Evolutionary conservation across 2,797 vertebrate species (phyloP), one percentile per base, ranked within the genome.

Genomic region (Chloroceryle inda): DNA sequence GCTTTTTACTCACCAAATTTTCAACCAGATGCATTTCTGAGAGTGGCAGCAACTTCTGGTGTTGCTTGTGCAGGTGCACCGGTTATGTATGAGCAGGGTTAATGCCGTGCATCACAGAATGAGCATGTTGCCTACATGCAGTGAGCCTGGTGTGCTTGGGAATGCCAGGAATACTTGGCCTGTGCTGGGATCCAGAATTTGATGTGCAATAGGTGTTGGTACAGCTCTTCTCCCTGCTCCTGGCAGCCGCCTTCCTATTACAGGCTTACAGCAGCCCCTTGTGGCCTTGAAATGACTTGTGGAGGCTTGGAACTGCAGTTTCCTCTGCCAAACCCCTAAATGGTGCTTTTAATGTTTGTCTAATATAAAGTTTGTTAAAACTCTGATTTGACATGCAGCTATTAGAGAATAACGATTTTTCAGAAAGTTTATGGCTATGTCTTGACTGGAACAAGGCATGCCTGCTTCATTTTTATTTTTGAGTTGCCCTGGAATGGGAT

Each of bases 231-330:
- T 66, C 69, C 61, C 66, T 10, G 71, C 71, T 73, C 8, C 83
- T 13, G 37, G 4, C 1, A 53, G 19, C 47, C 23, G 71, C 63
- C 27, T 58, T 12, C 42, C 85, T 94, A 49, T 69, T 24, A 6
- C 4, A 50, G 94, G 11, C 92, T 71, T 91, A 92, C 18, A 97
- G 96, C 96, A 97, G 92, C 97, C 96, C 76, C 97, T 97, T 91
- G 97, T 96, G 97, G 97, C 81, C 75, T 87, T 52, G 6, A 38
- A 26, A 8, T 18, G 61, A 47, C 73, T 62, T 23, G 64, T 72
- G 80, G 49, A 13, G 33, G 1, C 26, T 69, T 22, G 10, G 4
- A 3, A 8, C 4, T 31, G 38, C 69, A 0, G 14, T 2, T 35
- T n/a, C 56, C 50, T 55, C 63, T 63, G 71, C 33, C 84, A 19